Conservation (phyloP, 2,888 invertebrate genomes). For the Tridacna crocea region DNA sequence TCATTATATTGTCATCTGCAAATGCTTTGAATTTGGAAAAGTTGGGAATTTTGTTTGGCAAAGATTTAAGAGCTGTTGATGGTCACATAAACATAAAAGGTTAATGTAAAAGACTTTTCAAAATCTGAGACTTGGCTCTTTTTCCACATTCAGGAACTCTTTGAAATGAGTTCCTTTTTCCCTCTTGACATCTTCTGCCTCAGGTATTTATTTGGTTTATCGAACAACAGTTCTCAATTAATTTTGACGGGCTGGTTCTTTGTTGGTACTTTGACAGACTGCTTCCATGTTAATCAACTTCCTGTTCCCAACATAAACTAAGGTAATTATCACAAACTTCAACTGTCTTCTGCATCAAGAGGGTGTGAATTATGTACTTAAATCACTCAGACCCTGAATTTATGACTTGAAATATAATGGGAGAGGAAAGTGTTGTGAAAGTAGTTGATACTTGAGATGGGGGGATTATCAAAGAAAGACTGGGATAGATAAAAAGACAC, state of each 20-base stretch:
- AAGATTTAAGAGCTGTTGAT: too few relatives aligned
- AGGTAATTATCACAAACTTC: background rate
- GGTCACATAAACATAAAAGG: too few relatives aligned
- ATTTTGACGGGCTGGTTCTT: slow-evolving; percentile 6
- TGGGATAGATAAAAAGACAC: background rate
- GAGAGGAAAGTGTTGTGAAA: background rate
- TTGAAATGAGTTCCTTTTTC: too few relatives aligned
- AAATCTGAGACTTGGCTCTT: too few relatives aligned
- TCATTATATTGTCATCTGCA: too few relatives aligned
- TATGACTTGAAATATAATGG: background rate
- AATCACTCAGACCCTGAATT: background rate
- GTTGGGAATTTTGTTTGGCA: too few relatives aligned
- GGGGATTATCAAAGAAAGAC: background rate
- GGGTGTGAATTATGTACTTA: slow-evolving; percentile 14
- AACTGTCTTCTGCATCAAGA: slow-evolving; percentile 12
- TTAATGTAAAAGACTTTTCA: too few relatives aligned
- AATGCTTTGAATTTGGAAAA: too few relatives aligned
- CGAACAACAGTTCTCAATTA: slow-evolving; percentile 7
- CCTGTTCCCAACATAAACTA: slow-evolving; percentile 3
- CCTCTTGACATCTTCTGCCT: background rate
- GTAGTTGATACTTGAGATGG: background rate
- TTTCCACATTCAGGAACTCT: too few relatives aligned
- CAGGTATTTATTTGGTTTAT: background rate
- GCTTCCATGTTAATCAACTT: slow-evolving; percentile 14
- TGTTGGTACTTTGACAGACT: slow-evolving; percentile 6